phyloP scores from a whole-genome alignment of 2,888 invertebrate genomes.

The Poecilus cupreus region DNA sequence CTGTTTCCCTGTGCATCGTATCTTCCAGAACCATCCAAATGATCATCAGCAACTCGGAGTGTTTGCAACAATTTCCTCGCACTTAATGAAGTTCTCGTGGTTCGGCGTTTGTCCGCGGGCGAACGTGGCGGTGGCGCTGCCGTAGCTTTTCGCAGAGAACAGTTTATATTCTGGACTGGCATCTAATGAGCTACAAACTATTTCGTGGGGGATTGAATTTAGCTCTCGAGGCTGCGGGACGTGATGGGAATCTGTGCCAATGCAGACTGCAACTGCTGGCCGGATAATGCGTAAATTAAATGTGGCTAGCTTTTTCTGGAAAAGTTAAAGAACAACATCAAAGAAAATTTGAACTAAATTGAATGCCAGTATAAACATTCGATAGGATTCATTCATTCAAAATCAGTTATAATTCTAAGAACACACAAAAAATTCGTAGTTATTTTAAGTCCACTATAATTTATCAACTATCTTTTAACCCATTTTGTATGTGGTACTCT shows the following conservation, averaged over 20 bases:
- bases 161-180: conserved; percentile 45
- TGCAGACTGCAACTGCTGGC: background rate
- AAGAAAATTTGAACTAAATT: too few species aligned
- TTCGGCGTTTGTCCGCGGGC: conserved; percentile 5
- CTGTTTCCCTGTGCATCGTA: background rate
- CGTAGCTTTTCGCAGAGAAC: conserved; percentile 15
- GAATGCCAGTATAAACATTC: too few species aligned
- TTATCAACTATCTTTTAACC: too few species aligned
- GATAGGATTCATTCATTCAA: too few species aligned
- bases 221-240: conserved; percentile 14
- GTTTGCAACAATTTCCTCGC: conserved; percentile 24
- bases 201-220: conserved; percentile 55
- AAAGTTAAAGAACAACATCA: too few species aligned
- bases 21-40: background rate
- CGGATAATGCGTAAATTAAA: too few species aligned
- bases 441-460: too few species aligned
- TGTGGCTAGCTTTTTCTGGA: too few species aligned
- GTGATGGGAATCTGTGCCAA: conserved; percentile 40
- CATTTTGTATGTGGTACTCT: too few species aligned
- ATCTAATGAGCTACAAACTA: conserved; percentile 54
- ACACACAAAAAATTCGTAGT: too few species aligned
- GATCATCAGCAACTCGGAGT: background rate
- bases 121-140: background rate
- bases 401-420: too few species aligned
- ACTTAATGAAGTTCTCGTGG: conserved; percentile 34